Conservation (phyloP, 2,113 vertebrate genomes). For the Pseudois nayaur region DNA sequence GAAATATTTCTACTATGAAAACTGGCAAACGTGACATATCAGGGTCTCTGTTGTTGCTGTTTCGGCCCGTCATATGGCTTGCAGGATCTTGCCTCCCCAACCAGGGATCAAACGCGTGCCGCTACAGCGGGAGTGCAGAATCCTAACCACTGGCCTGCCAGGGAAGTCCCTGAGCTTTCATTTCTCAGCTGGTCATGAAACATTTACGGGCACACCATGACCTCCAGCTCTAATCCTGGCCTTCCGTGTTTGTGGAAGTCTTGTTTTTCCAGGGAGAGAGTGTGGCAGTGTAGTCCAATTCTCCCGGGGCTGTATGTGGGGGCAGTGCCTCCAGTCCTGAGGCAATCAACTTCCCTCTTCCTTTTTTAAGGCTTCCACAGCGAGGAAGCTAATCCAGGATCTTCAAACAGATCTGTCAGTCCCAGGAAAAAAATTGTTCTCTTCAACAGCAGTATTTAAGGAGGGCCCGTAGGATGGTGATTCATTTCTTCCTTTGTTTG, state of each 20-base stretch:
- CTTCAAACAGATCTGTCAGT: background rate
- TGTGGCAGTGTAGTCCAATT: background rate
- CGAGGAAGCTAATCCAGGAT: background rate
- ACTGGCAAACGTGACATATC: background rate
- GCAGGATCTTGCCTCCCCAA: background rate
- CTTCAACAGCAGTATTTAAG: background rate
- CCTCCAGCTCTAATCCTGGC: background rate
- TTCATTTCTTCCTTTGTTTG: background rate
- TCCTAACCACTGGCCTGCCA: background rate
- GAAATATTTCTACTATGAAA: background rate
- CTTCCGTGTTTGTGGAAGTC: background rate
- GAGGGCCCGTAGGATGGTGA: background rate
- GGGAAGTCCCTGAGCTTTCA: background rate
- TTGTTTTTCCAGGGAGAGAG: background rate
- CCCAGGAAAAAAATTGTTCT: background rate
- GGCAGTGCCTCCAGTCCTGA: background rate
- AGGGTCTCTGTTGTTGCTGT: background rate
- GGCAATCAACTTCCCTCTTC: background rate
- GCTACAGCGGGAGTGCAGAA: background rate
- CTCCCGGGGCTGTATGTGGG: background rate
- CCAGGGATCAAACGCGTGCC: background rate
- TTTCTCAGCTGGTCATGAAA: background rate
- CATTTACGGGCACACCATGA: accelerated
- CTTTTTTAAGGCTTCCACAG: background rate
- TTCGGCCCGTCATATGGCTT: background rate